Conservation (phyloP, 2,113 vertebrate species). For the Microcebus jonahi region DNA sequence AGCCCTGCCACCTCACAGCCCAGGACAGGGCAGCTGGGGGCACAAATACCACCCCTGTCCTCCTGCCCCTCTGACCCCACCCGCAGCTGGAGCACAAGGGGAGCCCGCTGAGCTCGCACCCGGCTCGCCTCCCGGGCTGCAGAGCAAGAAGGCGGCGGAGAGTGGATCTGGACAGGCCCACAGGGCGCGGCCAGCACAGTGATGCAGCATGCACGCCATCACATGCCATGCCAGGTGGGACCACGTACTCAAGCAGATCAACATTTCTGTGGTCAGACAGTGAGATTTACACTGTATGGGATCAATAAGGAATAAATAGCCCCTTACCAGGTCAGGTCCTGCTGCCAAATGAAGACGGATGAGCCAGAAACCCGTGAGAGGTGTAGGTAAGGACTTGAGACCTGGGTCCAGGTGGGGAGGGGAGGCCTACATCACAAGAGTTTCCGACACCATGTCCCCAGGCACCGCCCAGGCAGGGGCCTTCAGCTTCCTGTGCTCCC, state of each 20-base stretch:
- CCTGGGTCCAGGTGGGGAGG: not conserved
- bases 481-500: not conserved
- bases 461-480: not conserved
- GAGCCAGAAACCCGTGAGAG: not conserved
- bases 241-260: not conserved
- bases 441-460: too few relatives aligned
- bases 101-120: fast-evolving
- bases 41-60: not conserved
- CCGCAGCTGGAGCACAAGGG: not conserved
- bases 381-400: not conserved
- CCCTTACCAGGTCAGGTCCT: not conserved
- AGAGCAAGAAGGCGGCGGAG: not conserved
- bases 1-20: not conserved
- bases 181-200: not conserved
- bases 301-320: not conserved
- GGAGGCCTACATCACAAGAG: too few relatives aligned
- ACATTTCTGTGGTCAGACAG: not conserved
- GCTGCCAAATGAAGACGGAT: not conserved
- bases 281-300: not conserved
- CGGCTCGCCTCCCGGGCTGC: not conserved
- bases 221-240: too few relatives aligned
- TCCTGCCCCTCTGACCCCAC: not conserved
- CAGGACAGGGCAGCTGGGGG: not conserved
- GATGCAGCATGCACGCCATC: too few relatives aligned
- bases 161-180: not conserved